Evolutionary conservation across 2,113 vertebrate species (phyloP), one percentile per base, ranked within the genome.

Genomic region (Alces alces): DNA sequence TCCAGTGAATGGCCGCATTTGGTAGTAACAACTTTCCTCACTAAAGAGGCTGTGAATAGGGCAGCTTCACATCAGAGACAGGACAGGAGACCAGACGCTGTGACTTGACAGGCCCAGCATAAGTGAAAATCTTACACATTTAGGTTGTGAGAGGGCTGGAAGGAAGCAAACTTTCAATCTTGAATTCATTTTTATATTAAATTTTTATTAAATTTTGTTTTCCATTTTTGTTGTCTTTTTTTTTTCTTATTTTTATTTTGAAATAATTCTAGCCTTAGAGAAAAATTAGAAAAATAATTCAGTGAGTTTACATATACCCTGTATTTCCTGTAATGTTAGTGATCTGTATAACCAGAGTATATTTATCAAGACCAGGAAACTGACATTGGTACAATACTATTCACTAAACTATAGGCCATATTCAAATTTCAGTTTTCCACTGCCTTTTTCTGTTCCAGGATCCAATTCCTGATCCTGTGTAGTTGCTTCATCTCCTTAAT

Each of bases 341-440:
- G 60, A 16, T 52, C 36, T 70, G 5, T 66, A 39, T 86, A 79
- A 66, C 45, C 58, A 92, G 33, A 58, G 23, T 78, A 2, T 88
- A 27, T 95, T 70, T 89, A 64, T 85, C 61, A 89, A 95, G 93
- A 60, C 78, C 19, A 61, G 50, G 58, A 96, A 95, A 58, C 93
- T 89, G 60, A 73, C 17, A 5, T 30, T 86, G 47, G 6, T 60
- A 66, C 5, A 87, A 10, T 89, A 54, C 47, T 78, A 12, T 58
- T 96, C 79, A 91, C 43, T 66, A n/a, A 96, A n/a, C 60, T 73
- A 11, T 64, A 80, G 57, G 73, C 25, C 21, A 21, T 95, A 92
- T 28, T 95, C 79, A 82, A 1, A 52, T 88, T 52, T 33, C 58
- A 61, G 25, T 93, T 89, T 93, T 61, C 57, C 7, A 61, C 14